A percentile compares a stretch with the other conserved stretches of the same genome.
phyloP scores from a whole-genome alignment of 2,113 vertebrate species.

The Baryphthengus martii region DNA sequence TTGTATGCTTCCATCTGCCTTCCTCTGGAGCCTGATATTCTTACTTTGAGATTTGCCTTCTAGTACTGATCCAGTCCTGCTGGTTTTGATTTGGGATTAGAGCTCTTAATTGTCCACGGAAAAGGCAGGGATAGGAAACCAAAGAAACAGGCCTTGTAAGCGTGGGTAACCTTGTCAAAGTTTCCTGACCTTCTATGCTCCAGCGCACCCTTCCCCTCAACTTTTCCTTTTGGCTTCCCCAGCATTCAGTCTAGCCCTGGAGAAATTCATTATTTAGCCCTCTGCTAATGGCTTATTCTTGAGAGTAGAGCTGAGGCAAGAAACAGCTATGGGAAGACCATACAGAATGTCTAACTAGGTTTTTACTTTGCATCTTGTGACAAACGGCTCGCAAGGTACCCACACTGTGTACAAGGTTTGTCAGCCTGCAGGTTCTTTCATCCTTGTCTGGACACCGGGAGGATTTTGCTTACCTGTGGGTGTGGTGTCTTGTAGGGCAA shows the following conservation, averaged over 20 bases:
- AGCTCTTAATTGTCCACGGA: background rate
- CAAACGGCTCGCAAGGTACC: background rate
- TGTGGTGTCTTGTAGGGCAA: conserved; percentile 77
- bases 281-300: background rate
- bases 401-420: background rate
- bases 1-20: background rate
- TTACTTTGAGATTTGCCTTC: background rate
- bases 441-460: background rate
- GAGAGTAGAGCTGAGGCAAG: background rate
- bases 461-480: background rate
- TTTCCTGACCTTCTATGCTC: background rate
- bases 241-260: background rate
- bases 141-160: background rate
- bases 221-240: background rate
- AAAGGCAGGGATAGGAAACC: background rate
- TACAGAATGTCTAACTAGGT: background rate
- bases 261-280: background rate
- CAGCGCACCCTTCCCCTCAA: background rate
- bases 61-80: background rate
- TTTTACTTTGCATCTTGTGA: background rate
- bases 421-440: background rate
- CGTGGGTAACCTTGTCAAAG: background rate
- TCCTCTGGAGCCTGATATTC: background rate
- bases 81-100: background rate
- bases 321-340: background rate